Base-by-base conservation (phyloP, 2,797 vertebrate species). In the Champsocephalus esox region DNA sequence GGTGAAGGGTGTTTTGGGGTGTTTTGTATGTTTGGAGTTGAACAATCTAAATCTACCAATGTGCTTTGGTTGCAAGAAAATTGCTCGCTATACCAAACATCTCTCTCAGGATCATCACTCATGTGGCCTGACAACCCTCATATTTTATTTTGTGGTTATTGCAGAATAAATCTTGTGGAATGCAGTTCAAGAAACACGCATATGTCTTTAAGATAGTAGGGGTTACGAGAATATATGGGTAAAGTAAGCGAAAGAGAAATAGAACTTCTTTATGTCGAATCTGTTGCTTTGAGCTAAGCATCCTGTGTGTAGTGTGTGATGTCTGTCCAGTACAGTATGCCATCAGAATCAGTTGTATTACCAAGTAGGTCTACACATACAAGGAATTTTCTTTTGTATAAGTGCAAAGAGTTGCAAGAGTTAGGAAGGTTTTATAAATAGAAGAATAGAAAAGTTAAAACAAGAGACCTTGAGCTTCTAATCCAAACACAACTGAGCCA, bases 161-260 rank as follows among this genome's bases (percentile, higher is more conserved):
- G 52, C 52, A 60, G 19, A 60, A 61, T 41, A 19, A 52, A 61
- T 10, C 4, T 1, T n/a, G n/a, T 56, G 17, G n/a, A 44, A 21
- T 57, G 12, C 52, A 55, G 24, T 54, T 73, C n/a, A 34, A 68
- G 46, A 67, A 54, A 41, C 43, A 17, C 41, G 2, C 32, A 62
- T 19, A 8, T 59, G 44, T 64, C 7, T 58, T 16, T 66, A 21
- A 58, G 8, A 45, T 67, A 46, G 12, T 38, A 67, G 60, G 13
- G 67, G 65, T 64, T 58, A 32, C 24, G 17, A 13, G 1, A 70
- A 64, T 7, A 32, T 38, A 3, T 45, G 16, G 38, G 17, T 49
- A 14, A 70, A 38, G 2, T n/a, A 73, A 55, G 24, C 12, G 24
- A 56, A 75, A 66, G 46, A 73, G 2, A 65, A 70, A 66, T 10